A percentile compares a stretch with the other conserved stretches of the same genome.
Conservation (phyloP, 2,113 vertebrate genomes). For the Seriola quinqueradiata region DNA sequence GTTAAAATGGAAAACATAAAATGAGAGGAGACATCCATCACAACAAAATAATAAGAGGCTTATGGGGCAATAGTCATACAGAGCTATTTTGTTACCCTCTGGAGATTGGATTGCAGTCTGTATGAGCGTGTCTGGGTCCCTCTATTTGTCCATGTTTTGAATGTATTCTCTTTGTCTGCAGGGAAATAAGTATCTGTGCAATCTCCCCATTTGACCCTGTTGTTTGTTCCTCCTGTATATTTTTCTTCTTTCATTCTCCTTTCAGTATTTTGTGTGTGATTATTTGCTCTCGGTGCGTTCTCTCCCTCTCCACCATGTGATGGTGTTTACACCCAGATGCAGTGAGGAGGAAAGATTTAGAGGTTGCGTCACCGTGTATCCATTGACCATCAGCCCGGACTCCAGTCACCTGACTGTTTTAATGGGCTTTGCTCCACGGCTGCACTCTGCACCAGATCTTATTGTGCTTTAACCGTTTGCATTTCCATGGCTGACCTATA, state of each 20-base stretch:
- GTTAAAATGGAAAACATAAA: constrained; percentile 45
- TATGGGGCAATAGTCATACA: constrained; percentile 2
- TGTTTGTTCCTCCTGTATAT: background rate
- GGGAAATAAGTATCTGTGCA: constrained; percentile 9
- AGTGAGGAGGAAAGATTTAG: constrained; percentile 59
- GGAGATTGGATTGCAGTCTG: constrained; percentile 5
- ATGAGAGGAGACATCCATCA: constrained; percentile 45
- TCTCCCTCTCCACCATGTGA: constrained; percentile 32
- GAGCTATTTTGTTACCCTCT: constrained; percentile 21
- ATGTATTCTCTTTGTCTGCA: constrained; percentile 23
- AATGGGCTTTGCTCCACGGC: constrained; percentile 45
- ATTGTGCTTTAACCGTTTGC: constrained; percentile 46
- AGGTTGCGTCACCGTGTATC: constrained; percentile 58
- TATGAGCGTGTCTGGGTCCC: background rate
- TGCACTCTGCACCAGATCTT: constrained; percentile 27
- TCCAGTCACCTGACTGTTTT: constrained; percentile 60
- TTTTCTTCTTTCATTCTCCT: background rate
- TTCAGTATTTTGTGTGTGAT: background rate
- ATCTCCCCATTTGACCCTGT: background rate
- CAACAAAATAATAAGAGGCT: constrained; percentile 38
- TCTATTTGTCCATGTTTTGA: constrained; percentile 10
- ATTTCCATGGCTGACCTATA: background rate
- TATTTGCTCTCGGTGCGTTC: background rate
- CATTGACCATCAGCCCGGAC: constrained; percentile 44
- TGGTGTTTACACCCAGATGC: constrained; percentile 65